Conservation (phyloP, 2,113 vertebrate species). For the Pterocles gutturalis region DNA sequence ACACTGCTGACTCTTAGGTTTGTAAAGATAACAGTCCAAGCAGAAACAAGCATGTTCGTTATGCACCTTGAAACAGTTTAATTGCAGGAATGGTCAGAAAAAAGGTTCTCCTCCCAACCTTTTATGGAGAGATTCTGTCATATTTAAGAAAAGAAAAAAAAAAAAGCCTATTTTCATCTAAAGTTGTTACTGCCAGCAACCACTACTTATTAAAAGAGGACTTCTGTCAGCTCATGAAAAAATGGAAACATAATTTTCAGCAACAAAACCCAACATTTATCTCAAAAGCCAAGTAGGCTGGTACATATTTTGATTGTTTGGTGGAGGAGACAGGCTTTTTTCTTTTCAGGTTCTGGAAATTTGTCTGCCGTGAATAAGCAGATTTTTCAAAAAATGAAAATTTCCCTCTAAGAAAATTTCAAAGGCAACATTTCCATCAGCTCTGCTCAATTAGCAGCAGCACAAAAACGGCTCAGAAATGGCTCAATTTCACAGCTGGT, state of each 20-base stretch:
- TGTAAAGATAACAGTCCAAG: neutral
- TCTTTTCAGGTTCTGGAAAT: conserved; percentile 29
- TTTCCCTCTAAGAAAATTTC: conserved; percentile 28
- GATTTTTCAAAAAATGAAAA: neutral
- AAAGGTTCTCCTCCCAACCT: neutral
- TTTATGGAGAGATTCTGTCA: neutral
- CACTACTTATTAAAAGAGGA: conserved; percentile 19
- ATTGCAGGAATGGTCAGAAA: neutral
- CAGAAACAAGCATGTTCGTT: neutral
- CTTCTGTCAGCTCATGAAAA: conserved; percentile 38
- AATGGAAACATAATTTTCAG: conserved; percentile 41
- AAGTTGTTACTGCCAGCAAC: conserved; percentile 38
- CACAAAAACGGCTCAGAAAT: neutral
- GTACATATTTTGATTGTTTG: neutral
- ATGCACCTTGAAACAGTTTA: neutral
- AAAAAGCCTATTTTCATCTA: neutral
- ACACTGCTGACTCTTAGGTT: neutral
- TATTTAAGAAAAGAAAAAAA: neutral
- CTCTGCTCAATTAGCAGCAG: neutral
- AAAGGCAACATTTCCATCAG: conserved; percentile 4
- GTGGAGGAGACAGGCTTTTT: conserved; percentile 21
- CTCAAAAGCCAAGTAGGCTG: conserved; percentile 45
- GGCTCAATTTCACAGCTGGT: conserved; percentile 25
- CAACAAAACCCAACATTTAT: conserved; percentile 33
- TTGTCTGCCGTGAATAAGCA: conserved; percentile 38